A percentile compares a stretch with the other conserved stretches of the same genome.
These are phyloP conservation scores for Drosophila serrata DNA, from an alignment of 1,140 invertebrate genomes.

Conservation along the genomic window DNA sequence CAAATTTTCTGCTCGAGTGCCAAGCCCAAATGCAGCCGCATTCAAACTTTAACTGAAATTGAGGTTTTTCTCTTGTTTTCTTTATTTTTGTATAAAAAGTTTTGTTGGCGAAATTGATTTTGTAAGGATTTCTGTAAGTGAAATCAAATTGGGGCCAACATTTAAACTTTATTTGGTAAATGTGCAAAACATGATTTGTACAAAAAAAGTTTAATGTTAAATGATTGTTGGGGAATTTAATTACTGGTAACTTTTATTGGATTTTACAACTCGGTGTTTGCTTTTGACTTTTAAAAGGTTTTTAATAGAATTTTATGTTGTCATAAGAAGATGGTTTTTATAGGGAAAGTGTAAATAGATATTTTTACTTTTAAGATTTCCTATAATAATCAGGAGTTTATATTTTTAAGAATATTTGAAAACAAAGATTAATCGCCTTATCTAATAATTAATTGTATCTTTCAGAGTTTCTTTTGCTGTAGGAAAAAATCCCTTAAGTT, in stretches of 20 bases:
- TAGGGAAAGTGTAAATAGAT: no score
- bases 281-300: background rate
- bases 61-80: slow-evolving; percentile 13
- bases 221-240: background rate
- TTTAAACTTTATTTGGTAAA: slow-evolving; percentile 10
- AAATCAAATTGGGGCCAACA: slow-evolving; percentile 8
- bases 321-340: background rate
- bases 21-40: slow-evolving; percentile 37
- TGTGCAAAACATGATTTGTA: background rate
- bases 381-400: background rate
- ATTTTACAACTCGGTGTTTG: background rate
- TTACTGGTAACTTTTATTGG: background rate
- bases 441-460: background rate
- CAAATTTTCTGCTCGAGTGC: slow-evolving; percentile 33
- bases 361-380: background rate
- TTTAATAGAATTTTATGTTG: background rate
- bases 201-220: slow-evolving; percentile 1
- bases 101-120: slow-evolving; percentile 36
- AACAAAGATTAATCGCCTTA: background rate
- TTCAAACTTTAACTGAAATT: slow-evolving; percentile 31
- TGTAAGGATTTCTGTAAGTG: slow-evolving; percentile 13
- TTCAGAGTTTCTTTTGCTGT: background rate
- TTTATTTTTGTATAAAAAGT: slow-evolving; percentile 14
- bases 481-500: no score
- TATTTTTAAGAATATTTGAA: background rate